Evolutionary conservation across 2,113 vertebrate genomes (phyloP), one percentile per base, ranked within the genome.

Genomic region (Hyla sarda): DNA sequence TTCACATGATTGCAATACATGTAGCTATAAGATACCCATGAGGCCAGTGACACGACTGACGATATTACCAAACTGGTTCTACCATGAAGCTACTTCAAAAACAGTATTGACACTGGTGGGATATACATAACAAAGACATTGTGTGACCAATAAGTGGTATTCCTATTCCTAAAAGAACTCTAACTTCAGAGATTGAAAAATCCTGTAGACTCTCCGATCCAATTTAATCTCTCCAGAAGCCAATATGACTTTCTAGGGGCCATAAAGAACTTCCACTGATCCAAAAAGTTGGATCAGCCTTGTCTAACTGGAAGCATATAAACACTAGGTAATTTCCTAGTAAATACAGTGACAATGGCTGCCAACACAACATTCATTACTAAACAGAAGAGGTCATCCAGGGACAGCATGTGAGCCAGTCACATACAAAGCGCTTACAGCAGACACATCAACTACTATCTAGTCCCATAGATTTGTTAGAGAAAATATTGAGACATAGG

Each of bases 361-460:
- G 62, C 62, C 62, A 69, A 69, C 65, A 37, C 14, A 67, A 16
- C 62, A 67, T 30, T 30, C 30, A 67, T 67, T 25, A n/a, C n/a
- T n/a, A n/a, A n/a, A n/a, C n/a, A n/a, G n/a, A n/a, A n/a, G 32
- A 69, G 65, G 65, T 69, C 65, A 69, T 69, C 65, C 17, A 14
- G 17, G 65, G 65, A 69, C 2, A 37, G 65, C 30, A 34, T 6
- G 1, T 11, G 30, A 37, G 17, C 28, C 65, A 10, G 2, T 2
- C 30, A 19, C 0, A 5, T 69, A 10, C 10, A 16, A 12, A 32
- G 21, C 23, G 8, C 56, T 2, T 34, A 11, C 30, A n/a, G n/a
- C n/a, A n/a, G n/a, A n/a, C 28, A 34, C 65, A 34, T 19, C 65
- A 34, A 34, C 7, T 5, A 6, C 8, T 69, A 69, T 69, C 17